Conservation (phyloP, 1,140 invertebrate genomes). For the Drosophila lacertosa region DNA sequence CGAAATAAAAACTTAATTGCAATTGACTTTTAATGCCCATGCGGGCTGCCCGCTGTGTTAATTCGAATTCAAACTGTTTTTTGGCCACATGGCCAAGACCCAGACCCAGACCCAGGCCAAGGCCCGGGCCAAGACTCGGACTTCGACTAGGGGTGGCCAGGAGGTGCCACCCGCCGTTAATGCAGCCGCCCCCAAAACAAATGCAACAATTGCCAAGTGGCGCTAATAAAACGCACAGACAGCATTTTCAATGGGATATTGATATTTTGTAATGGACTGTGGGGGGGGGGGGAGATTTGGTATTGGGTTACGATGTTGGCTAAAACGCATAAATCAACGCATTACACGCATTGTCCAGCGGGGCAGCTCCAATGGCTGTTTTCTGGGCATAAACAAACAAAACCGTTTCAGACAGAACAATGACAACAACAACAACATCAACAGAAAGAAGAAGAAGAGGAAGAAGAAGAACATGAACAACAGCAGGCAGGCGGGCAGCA, state of each 20-base stretch:
- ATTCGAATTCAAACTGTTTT: slow-evolving; percentile 81
- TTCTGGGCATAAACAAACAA: slow-evolving; percentile 64
- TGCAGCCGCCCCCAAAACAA: background rate
- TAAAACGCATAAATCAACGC: slow-evolving; percentile 71
- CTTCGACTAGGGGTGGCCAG: background rate
- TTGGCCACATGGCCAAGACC: slow-evolving; percentile 34
- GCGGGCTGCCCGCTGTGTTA: slow-evolving; percentile 69
- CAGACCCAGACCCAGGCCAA: no score
- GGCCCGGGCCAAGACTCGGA: slow-evolving; percentile 1
- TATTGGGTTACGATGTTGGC: slow-evolving; percentile 53
- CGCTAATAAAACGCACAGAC: slow-evolving; percentile 23
- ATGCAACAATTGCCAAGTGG: slow-evolving; percentile 42
- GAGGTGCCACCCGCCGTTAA: slow-evolving; percentile 25
- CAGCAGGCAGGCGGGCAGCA: slow-evolving; percentile 37
- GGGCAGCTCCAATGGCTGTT: slow-evolving; percentile 50
- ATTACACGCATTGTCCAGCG: slow-evolving; percentile 46
- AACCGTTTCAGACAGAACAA: slow-evolving; percentile 54
- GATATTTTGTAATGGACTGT: slow-evolving; percentile 8
- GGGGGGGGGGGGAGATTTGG: no score
- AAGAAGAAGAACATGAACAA: slow-evolving; percentile 13
- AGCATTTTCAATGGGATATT: slow-evolving; percentile 24
- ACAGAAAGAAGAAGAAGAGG: no score
- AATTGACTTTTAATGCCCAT: slow-evolving; percentile 78
- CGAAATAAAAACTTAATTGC: slow-evolving; percentile 73
- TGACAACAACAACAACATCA: slow-evolving; percentile 30